A percentile compares a stretch with the other conserved stretches of the same genome.
Evolutionary conservation across 2,797 vertebrate species (phyloP).

Genomic region (Pseudotriccus pelzelni): DNA sequence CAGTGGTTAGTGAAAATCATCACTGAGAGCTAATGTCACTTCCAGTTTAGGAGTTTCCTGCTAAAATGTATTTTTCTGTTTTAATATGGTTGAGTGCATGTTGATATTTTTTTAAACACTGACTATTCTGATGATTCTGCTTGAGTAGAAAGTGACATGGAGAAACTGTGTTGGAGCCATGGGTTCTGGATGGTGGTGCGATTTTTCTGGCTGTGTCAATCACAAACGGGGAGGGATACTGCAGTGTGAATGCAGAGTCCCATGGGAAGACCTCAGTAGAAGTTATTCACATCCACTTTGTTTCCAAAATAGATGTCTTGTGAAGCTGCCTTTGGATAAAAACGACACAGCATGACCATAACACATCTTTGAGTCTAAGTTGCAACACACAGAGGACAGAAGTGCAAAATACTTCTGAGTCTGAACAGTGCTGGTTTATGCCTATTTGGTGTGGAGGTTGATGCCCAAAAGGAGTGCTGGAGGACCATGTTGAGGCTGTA

Average conservation of each 20-base stretch:
- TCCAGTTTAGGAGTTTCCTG: neutral
- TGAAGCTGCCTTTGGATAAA: neutral
- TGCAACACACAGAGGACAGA: neutral
- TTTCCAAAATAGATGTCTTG: neutral
- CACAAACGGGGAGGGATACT: neutral
- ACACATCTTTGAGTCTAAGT: accelerated
- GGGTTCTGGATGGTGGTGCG: neutral
- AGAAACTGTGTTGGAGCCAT: neutral
- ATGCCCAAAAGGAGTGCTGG: neutral
- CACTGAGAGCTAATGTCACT: neutral
- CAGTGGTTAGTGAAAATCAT: neutral
- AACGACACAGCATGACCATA: accelerated
- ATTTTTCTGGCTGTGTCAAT: neutral
- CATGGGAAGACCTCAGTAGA: neutral
- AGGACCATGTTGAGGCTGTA: neutral
- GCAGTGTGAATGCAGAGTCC: neutral
- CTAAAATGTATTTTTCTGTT: neutral
- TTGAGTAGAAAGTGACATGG: neutral
- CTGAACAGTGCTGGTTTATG: neutral
- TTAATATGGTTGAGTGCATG: accelerated
- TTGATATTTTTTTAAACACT: neutral
- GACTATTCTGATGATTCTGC: neutral
- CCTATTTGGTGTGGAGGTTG: accelerated
- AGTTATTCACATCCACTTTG: neutral
- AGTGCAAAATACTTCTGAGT: neutral